Percentiles rank a stretch among this genome's conserved stretches.
phyloP scores from a whole-genome alignment of 2,113 vertebrate genomes.

The Xiphias gladius region DNA sequence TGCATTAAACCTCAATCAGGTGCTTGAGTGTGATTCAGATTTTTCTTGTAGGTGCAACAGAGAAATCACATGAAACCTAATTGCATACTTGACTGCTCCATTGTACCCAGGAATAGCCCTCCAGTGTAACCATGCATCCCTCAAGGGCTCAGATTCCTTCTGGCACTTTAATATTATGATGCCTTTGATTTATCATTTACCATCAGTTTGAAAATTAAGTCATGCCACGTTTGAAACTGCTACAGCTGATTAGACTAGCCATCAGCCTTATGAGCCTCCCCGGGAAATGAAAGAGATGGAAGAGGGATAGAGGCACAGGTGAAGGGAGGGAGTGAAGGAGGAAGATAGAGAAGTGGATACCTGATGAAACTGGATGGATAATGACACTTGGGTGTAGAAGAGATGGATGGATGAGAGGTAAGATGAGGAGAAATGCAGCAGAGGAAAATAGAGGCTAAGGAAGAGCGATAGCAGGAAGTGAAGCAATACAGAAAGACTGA shows the following conservation, averaged over 20 bases:
- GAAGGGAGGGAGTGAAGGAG: slow-evolving; percentile 10
- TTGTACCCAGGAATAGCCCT: slow-evolving; percentile 26
- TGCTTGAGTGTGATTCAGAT: slow-evolving; percentile 5
- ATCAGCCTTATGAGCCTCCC: slow-evolving; percentile 35
- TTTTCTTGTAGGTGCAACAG: neutral
- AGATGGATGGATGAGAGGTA: slow-evolving; percentile 23
- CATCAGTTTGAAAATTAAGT: slow-evolving; percentile 67
- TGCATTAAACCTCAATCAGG: slow-evolving; percentile 13
- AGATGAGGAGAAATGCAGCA: slow-evolving; percentile 10
- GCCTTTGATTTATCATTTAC: slow-evolving; percentile 70
- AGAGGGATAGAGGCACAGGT: slow-evolving; percentile 11
- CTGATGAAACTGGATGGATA: slow-evolving; percentile 45
- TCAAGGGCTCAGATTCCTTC: slow-evolving; percentile 45
- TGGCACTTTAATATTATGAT: slow-evolving; percentile 31
- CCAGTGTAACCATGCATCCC: slow-evolving; percentile 17
- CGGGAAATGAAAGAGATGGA: slow-evolving; percentile 31
- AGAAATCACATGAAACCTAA: slow-evolving; percentile 30
- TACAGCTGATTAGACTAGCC: slow-evolving; percentile 61
- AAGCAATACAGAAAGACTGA: neutral
- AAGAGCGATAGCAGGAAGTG: slow-evolving; percentile 6
- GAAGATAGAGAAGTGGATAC: slow-evolving; percentile 8
- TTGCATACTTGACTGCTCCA: slow-evolving; percentile 33
- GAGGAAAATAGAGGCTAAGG: neutral
- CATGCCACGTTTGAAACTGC: slow-evolving; percentile 51
- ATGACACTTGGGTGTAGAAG: slow-evolving; percentile 29